A percentile compares a stretch with the other conserved stretches of the same genome.
phyloP scores from a whole-genome alignment of 2,113 vertebrate genomes.

The Xiphophorus hellerii region DNA sequence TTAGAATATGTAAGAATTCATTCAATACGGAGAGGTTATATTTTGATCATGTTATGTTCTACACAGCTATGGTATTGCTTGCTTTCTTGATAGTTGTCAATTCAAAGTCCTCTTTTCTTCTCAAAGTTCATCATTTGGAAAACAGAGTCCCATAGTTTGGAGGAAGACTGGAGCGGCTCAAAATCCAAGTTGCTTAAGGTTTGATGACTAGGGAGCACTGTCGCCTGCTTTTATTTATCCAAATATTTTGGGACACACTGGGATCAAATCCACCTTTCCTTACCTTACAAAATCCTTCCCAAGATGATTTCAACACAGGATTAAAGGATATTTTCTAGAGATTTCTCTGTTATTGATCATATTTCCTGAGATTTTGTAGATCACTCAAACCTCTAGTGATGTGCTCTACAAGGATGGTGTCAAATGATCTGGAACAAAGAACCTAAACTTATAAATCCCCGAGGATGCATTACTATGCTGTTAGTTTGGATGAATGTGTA shows the following conservation, averaged over 20 bases:
- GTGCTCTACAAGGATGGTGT: slow-evolving; percentile 28
- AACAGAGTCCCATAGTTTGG: not conserved
- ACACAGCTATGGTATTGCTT: no score
- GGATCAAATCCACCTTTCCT: no score
- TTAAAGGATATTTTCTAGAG: slow-evolving; percentile 6
- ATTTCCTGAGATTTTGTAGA: slow-evolving; percentile 72
- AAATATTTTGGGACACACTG: no score
- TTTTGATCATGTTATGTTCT: no score
- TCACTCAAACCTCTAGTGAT: slow-evolving; percentile 45
- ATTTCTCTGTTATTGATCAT: slow-evolving; percentile 68
- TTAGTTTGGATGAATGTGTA: slow-evolving; percentile 72
- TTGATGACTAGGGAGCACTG: no score
- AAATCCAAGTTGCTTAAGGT: not conserved
- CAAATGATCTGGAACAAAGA: slow-evolving; percentile 75
- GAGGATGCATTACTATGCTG: slow-evolving; percentile 60
- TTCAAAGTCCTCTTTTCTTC: no score
- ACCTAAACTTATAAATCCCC: slow-evolving; percentile 64
- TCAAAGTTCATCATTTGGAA: not conserved
- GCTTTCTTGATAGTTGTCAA: no score
- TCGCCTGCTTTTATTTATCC: no score
- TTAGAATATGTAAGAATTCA: no score
- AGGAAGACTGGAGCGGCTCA: not conserved
- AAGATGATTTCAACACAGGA: no score
- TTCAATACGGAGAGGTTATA: no score
- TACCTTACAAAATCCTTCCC: no score